Evolutionary conservation across 2,113 vertebrate genomes (phyloP).

Genomic region (Barbus barbus): DNA sequence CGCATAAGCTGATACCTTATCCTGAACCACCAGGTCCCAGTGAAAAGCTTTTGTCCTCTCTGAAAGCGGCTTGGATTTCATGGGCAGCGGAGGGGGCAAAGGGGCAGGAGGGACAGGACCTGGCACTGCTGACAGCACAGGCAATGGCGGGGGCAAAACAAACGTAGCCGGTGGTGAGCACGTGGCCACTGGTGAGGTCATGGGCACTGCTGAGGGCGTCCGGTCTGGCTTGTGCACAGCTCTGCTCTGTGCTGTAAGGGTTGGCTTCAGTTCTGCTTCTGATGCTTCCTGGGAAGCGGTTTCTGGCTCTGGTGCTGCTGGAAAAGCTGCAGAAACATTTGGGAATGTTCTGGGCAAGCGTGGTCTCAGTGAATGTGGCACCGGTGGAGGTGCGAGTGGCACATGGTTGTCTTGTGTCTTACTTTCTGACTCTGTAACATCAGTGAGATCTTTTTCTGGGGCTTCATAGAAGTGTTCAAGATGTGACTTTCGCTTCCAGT

Average conservation of each 20-base stretch:
- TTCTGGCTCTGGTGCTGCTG: not conserved
- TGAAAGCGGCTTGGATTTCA: not conserved
- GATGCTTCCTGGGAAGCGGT: not conserved
- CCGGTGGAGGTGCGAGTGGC: not conserved
- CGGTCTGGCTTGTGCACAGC: not conserved
- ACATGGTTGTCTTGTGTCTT: not conserved
- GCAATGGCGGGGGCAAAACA: not conserved
- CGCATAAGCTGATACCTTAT: constrained; percentile 67
- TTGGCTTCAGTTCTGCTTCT: not conserved
- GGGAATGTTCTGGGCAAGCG: not conserved
- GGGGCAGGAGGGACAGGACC: not conserved
- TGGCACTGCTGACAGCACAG: not conserved
- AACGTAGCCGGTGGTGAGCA: not conserved
- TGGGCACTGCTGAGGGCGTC: not conserved
- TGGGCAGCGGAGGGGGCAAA: constrained; percentile 52
- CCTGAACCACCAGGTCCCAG: constrained; percentile 71
- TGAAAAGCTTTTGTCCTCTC: constrained; percentile 76
- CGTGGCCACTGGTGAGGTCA: not conserved
- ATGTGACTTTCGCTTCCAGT: constrained; percentile 62
- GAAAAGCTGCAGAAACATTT: not conserved
- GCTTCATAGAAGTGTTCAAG: not conserved
- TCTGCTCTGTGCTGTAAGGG: not conserved
- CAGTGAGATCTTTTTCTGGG: not conserved
- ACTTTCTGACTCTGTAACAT: constrained; percentile 10
- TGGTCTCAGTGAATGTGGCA: constrained; percentile 36